phyloP scores from a whole-genome alignment of 2,113 vertebrate genomes.

The Amblyornis subalaris region DNA sequence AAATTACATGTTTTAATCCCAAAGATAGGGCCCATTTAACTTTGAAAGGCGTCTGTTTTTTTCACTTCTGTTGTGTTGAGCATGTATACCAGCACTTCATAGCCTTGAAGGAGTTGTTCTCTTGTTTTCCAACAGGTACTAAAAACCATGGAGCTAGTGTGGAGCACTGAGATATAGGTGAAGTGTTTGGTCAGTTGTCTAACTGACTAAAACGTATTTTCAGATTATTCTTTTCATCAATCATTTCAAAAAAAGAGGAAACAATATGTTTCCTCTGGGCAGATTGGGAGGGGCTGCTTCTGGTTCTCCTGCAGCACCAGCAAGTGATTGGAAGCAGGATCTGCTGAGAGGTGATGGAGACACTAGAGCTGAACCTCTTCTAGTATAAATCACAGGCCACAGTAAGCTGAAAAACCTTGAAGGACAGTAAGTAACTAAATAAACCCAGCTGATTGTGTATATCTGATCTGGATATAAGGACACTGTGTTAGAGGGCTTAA shows the following conservation, averaged over 20 bases:
- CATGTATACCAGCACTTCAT: neutral
- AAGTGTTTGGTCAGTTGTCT: neutral
- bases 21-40: neutral
- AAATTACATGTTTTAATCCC: neutral
- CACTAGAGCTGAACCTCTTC: neutral
- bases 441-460: neutral
- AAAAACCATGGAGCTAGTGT: accelerated
- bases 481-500: neutral
- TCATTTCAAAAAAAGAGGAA: neutral
- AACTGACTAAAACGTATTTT: neutral
- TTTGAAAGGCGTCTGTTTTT: neutral
- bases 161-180: neutral
- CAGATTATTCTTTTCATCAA: neutral
- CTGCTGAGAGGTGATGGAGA: neutral
- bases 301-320: neutral
- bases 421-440: neutral
- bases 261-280: neutral
- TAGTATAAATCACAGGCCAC: neutral
- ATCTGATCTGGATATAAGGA: neutral
- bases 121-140: neutral
- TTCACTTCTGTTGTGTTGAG: neutral
- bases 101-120: neutral
- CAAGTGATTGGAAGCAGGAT: neutral
- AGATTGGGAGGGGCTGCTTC: neutral
- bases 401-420: neutral